Percentiles rank a stretch among this genome's conserved stretches.
Conservation (phyloP, 2,888 invertebrate species). For the Brenthis ino region DNA sequence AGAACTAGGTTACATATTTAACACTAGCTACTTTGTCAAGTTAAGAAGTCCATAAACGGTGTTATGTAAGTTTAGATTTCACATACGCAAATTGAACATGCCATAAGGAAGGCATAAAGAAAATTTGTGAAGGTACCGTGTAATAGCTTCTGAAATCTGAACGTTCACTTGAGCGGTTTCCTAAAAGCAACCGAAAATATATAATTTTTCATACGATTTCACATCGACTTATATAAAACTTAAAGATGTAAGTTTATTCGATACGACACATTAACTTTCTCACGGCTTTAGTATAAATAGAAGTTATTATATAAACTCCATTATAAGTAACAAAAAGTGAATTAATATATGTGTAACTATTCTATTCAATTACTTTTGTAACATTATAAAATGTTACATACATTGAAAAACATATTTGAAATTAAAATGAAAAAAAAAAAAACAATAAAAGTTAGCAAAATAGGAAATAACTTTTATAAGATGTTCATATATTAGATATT, state of each 20-base stretch:
- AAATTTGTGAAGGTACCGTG: conserved; percentile 62
- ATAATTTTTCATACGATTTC: conserved; percentile 80
- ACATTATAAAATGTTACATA: neutral
- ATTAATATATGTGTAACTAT: conserved; percentile 4
- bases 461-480: too few relatives aligned
- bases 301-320: conserved; percentile 1
- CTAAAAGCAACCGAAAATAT: conserved; percentile 74
- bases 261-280: conserved; percentile 29
- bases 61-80: neutral
- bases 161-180: conserved; percentile 62
- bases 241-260: conserved; percentile 15
- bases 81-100: neutral
- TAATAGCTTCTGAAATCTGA: conserved; percentile 60
- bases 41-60: too few relatives aligned
- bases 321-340: conserved; percentile 4
- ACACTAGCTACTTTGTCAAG: too few relatives aligned
- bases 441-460: too few relatives aligned
- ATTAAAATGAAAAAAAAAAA: neutral
- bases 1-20: too few relatives aligned
- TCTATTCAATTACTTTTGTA: conserved; percentile 13
- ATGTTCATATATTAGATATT: too few relatives aligned
- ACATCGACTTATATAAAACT: conserved; percentile 49
- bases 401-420: neutral
- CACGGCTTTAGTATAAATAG: conserved; percentile 10
- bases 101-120: neutral